Conservation (phyloP, 2,113 vertebrate species). For the Collichthys lucidus region DNA sequence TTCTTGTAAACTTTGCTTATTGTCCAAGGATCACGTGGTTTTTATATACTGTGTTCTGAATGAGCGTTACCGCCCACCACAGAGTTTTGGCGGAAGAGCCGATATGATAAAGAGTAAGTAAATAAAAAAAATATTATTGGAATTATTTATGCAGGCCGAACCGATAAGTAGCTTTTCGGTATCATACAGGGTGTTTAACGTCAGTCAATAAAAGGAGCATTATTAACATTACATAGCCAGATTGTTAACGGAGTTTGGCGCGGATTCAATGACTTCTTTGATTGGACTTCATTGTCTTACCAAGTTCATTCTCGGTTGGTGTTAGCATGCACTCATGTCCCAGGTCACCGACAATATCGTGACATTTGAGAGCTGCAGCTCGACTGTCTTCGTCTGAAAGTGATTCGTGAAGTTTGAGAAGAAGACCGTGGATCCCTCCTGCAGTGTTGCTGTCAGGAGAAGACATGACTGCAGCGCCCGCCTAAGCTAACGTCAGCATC, state of each 20-base stretch:
- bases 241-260: conserved; percentile 25
- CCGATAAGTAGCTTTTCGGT: not conserved
- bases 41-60: not conserved
- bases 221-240: not conserved
- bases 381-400: conserved; percentile 77
- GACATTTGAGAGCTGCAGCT: conserved; percentile 78
- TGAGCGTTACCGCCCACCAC: conserved; percentile 32
- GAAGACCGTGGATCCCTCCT: conserved; percentile 61
- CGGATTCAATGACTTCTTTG: not conserved
- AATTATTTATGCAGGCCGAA: conserved; percentile 4
- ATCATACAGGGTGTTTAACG: too few relatives aligned
- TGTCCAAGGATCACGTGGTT: not conserved
- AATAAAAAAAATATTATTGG: not conserved
- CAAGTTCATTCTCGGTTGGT: conserved; percentile 80
- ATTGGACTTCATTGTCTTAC: conserved; percentile 73
- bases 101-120: not conserved
- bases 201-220: not conserved
- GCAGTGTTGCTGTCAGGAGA: conserved; percentile 35
- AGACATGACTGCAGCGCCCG: conserved; percentile 35
- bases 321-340: conserved; percentile 89
- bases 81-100: conserved; percentile 43
- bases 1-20: not conserved
- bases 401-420: conserved; percentile 85
- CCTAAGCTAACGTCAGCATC: conserved; percentile 7
- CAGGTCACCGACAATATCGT: conserved; percentile 87